Conservation (phyloP, 2,888 invertebrate genomes). For the Apocheima hispidaria region DNA sequence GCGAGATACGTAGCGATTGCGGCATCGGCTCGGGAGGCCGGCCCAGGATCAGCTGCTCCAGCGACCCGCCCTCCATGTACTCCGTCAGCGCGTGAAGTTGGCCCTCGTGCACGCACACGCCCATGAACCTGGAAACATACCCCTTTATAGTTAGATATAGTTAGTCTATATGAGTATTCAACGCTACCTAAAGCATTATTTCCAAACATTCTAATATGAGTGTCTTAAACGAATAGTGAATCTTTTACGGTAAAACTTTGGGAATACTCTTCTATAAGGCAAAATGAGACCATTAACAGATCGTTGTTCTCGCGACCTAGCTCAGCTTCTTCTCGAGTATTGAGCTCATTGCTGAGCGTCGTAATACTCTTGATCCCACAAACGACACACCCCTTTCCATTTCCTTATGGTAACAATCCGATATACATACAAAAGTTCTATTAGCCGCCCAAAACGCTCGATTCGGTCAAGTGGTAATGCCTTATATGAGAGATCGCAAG, state of each 20-base stretch:
- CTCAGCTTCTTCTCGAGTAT: too few relatives aligned
- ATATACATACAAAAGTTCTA: too few relatives aligned
- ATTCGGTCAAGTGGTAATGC: neutral
- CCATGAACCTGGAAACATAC: constrained; percentile 92
- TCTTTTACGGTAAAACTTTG: too few relatives aligned
- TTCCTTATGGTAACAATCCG: neutral
- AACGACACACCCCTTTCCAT: neutral
- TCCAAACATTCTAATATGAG: too few relatives aligned
- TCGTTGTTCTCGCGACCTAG: too few relatives aligned
- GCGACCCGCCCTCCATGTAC: constrained; percentile 97
- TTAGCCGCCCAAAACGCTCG: neutral
- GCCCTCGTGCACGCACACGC: constrained; percentile 98
- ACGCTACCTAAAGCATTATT: too few relatives aligned
- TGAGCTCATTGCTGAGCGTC: too few relatives aligned
- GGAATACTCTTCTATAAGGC: too few relatives aligned
- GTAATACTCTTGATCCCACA: neutral
- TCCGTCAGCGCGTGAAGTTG: constrained; percentile 98
- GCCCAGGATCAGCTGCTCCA: constrained; percentile 95
- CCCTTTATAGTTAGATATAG: neutral
- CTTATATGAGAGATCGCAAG: neutral
- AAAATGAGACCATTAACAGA: too few relatives aligned
- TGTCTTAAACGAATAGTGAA: too few relatives aligned
- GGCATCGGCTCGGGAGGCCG: constrained; percentile 89
- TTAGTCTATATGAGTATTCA: neutral
- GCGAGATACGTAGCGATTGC: constrained; percentile 92